These are phyloP conservation scores for Ailuropoda melanoleuca DNA, from an alignment of 2,113 vertebrate species.

Conservation along the genomic window DNA sequence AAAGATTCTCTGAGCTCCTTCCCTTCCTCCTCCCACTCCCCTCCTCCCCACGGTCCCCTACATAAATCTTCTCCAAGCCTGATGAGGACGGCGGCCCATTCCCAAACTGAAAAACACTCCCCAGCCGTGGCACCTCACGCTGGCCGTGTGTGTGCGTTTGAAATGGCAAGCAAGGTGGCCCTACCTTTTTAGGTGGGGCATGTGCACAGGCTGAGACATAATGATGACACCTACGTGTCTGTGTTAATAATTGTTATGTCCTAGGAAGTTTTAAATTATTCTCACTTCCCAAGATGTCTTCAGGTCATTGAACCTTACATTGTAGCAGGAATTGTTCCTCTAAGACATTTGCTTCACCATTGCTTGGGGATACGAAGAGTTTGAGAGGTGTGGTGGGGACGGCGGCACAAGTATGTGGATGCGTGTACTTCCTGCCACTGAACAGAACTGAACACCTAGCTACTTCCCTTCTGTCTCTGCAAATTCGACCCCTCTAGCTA, in stretches of 20 bases:
- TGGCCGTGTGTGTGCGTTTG: accelerated
- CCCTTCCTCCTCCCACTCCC: background rate
- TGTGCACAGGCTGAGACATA: background rate
- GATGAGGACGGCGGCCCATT: background rate
- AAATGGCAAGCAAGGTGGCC: accelerated
- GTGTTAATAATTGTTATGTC: background rate
- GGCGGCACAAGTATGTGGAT: no score
- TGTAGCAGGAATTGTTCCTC: background rate
- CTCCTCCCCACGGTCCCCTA: background rate
- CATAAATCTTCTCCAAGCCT: background rate
- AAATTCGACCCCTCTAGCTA: background rate
- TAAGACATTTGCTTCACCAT: background rate
- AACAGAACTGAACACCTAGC: no score
- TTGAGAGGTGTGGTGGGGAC: no score
- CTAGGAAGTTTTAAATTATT: background rate
- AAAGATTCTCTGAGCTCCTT: background rate
- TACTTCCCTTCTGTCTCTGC: background rate
- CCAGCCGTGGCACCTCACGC: background rate
- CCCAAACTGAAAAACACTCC: background rate
- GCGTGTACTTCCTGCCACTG: no score
- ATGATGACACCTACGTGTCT: background rate
- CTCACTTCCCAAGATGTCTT: background rate
- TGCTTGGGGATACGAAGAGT: no score
- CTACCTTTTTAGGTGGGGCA: background rate
- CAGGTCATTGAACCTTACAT: background rate